Evolutionary conservation across 2,797 vertebrate genomes (phyloP), one percentile per base, ranked within the genome.

Genomic region (Phaenicophaeus curvirostris): DNA sequence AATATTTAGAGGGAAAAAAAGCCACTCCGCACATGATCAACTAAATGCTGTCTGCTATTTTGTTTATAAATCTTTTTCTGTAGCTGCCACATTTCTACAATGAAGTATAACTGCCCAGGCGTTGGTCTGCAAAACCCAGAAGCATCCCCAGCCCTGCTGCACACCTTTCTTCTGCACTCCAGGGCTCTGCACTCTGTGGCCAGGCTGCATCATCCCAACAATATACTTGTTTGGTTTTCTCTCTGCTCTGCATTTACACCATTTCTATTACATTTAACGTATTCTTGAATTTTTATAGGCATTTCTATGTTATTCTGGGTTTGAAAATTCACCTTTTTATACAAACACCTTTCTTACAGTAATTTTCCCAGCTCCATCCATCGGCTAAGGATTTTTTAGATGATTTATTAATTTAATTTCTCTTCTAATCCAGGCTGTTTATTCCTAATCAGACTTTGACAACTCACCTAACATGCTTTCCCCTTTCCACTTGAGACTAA

Each of bases 381-480:
- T 18, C 8, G 24, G 54, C 37, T 90, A 87, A 67, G 55, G 91
- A 79, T 89, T 85, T 85, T 76, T 85, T 78, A 85, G 35, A 72
- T 54, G 19, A 95, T 91, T 93, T 92, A 85, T 94, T 35, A 75
- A 96, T 94, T 96, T 84, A 85, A 92, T 90, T 89, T 85, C 59
- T 85, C 73, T 59, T 63, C 67, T 87, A 95, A 88, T 96, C 92
- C 72, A 85, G 39, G 53, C 59, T 96, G 77, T 76, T 90, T 73
- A 59, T 67, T 77, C 54, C 79, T 88, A 95, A 93, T 90, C 83
- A 93, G 87, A 91, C 87, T 89, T 85, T 50, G 71, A 95, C 85
- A 91, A 88, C 82, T 91, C 89, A 92, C 68, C 84, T 87, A 89
- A 87, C 50, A 21, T 23, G 58, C 78, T n/a, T 87, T 80, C 61